These are phyloP conservation scores for Catagonus wagneri DNA, from an alignment of 2,113 vertebrate species.

Conservation along the genomic window DNA sequence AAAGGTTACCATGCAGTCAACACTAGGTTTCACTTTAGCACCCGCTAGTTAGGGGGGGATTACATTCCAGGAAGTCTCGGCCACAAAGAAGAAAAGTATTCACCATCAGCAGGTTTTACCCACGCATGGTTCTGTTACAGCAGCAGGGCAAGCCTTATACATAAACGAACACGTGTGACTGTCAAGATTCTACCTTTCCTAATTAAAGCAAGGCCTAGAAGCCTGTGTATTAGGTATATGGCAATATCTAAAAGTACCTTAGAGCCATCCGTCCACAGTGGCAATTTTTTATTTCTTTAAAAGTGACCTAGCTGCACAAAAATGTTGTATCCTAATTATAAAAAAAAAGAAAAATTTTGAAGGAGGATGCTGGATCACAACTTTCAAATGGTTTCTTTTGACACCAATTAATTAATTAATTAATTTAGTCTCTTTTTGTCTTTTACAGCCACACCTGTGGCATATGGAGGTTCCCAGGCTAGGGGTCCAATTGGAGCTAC, in stretches of 20 bases:
- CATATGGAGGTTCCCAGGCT: too few species aligned
- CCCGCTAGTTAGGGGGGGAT: neutral
- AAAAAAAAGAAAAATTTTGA: too few species aligned
- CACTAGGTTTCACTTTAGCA: neutral
- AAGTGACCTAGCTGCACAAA: neutral
- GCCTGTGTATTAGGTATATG: neutral
- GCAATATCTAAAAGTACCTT: neutral
- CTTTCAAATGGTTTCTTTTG: neutral
- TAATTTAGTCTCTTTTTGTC: too few species aligned
- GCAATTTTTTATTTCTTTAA: slow-evolving; percentile 6
- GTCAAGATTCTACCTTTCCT: neutral
- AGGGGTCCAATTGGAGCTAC: too few species aligned
- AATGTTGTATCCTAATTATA: neutral
- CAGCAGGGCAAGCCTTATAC: neutral
- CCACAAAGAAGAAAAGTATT: neutral
- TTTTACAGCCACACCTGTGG: too few species aligned
- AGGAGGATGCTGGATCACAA: neutral
- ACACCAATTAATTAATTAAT: too few species aligned
- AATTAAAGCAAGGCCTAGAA: neutral
- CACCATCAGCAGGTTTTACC: neutral
- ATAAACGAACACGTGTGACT: neutral
- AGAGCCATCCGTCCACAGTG: neutral
- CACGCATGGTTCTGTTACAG: neutral
- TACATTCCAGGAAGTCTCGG: neutral
- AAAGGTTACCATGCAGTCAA: neutral